phyloP scores from a whole-genome alignment of 2,888 invertebrate genomes.

The Neoaliturus tenellus region DNA sequence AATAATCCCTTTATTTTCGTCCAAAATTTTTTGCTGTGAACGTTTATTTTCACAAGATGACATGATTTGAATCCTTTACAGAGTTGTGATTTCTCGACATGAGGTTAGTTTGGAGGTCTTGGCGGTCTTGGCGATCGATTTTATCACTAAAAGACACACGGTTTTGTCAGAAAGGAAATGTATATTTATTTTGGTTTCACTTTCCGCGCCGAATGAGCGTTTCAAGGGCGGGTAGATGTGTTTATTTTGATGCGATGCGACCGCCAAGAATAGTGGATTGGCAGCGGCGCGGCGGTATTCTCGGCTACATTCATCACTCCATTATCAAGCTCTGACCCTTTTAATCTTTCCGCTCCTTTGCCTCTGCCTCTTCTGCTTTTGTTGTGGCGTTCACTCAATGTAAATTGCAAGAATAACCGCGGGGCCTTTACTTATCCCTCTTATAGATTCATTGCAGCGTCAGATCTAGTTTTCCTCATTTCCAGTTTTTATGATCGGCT shows the following conservation, averaged over 20 bases:
- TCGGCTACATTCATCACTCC: constrained; percentile 19
- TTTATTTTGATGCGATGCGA: constrained; percentile 40
- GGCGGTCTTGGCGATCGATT: too few species aligned
- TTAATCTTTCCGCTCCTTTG: constrained; percentile 32
- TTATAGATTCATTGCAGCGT: too few species aligned
- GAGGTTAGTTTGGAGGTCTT: too few species aligned
- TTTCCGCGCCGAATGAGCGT: not conserved
- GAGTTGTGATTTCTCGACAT: too few species aligned
- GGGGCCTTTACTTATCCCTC: not conserved
- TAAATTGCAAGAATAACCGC: not conserved
- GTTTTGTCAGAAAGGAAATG: too few species aligned
- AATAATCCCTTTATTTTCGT: too few species aligned
- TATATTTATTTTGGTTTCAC: not conserved
- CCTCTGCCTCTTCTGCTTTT: constrained; percentile 4
- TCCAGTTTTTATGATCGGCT: too few species aligned
- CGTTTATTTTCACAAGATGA: too few species aligned
- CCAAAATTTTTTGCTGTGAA: too few species aligned
- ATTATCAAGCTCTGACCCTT: constrained; percentile 45
- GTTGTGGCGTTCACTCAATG: not conserved
- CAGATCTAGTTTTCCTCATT: too few species aligned
- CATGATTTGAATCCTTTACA: too few species aligned
- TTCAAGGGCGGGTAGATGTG: constrained; percentile 34
- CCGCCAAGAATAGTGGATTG: constrained; percentile 37
- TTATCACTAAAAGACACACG: too few species aligned
- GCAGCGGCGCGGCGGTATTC: constrained; percentile 21